Conservation (phyloP, 2,888 invertebrate species). For the Agrilus biguttatus region DNA sequence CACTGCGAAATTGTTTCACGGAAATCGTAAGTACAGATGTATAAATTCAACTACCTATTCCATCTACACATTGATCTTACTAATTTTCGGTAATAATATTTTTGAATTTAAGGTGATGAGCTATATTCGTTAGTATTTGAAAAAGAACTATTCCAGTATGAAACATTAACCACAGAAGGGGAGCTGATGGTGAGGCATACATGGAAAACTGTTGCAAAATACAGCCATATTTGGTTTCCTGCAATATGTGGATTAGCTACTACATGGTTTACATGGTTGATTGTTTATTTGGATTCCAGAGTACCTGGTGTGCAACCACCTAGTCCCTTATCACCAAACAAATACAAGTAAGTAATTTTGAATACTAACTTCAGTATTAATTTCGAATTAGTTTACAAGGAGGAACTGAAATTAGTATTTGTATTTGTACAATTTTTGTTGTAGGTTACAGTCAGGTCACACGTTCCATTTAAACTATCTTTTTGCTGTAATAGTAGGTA, state of each 20-base stretch:
- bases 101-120: constrained; percentile 14
- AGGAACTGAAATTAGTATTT: neutral
- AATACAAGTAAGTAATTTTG: constrained; percentile 29
- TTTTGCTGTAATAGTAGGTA: constrained; percentile 34
- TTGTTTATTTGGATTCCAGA: constrained; percentile 46
- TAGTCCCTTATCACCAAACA: constrained; percentile 39
- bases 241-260: constrained; percentile 33
- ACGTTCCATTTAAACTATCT: constrained; percentile 35
- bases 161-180: constrained; percentile 23
- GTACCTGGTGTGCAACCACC: constrained; percentile 45
- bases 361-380: neutral
- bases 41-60: neutral
- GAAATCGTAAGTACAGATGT: constrained; percentile 22
- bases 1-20: constrained; percentile 17
- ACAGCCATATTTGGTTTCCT: constrained; percentile 26
- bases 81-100: neutral
- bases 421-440: constrained; percentile 9
- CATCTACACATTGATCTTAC: neutral
- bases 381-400: neutral
- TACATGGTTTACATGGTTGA: constrained; percentile 40
- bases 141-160: constrained; percentile 19
- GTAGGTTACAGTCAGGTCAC: constrained; percentile 25
- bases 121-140: constrained; percentile 18
- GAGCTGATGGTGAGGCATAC: constrained; percentile 23
- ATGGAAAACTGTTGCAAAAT: constrained; percentile 23